Conservation (phyloP, 2,888 invertebrate species). For the Shargacucullia verbasci region DNA sequence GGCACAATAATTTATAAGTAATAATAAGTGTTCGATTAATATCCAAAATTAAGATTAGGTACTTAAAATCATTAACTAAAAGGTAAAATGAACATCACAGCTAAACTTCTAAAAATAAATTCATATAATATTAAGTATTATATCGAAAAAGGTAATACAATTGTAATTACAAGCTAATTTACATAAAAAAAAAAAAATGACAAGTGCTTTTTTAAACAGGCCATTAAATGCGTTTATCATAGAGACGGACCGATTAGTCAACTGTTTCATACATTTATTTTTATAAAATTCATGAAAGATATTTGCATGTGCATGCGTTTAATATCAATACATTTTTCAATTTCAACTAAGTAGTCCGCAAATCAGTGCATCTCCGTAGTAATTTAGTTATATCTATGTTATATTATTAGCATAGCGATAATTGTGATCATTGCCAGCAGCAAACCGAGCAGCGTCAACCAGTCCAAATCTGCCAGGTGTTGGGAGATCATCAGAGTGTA, state of each 20-base stretch:
- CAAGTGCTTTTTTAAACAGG: constrained; percentile 11
- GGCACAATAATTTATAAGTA: constrained; percentile 46
- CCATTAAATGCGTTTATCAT: constrained; percentile 31
- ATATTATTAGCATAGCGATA: constrained; percentile 91
- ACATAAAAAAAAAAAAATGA: constrained; percentile 9
- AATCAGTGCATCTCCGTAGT: constrained; percentile 13
- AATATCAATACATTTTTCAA: too few species aligned
- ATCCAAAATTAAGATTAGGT: constrained; percentile 39
- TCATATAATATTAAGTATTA: neutral
- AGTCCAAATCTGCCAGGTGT: constrained; percentile 92
- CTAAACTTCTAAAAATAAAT: constrained; percentile 46
- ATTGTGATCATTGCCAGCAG: constrained; percentile 93
- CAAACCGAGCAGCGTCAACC: constrained; percentile 93
- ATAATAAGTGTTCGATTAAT: constrained; percentile 16
- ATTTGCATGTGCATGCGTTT: too few species aligned
- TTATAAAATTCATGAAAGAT: too few species aligned
- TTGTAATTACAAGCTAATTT: constrained; percentile 4
- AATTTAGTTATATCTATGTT: constrained; percentile 59
- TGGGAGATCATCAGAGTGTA: constrained; percentile 92
- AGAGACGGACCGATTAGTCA: constrained; percentile 16
- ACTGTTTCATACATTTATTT: too few species aligned
- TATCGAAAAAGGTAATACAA: constrained; percentile 4
- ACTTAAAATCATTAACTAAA: constrained; percentile 46
- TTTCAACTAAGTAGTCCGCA: neutral
- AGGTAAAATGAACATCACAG: constrained; percentile 64